Percentiles rank a stretch among this genome's conserved stretches.
Conservation (phyloP, 1,140 invertebrate genomes). For the Musca vetustissima region DNA sequence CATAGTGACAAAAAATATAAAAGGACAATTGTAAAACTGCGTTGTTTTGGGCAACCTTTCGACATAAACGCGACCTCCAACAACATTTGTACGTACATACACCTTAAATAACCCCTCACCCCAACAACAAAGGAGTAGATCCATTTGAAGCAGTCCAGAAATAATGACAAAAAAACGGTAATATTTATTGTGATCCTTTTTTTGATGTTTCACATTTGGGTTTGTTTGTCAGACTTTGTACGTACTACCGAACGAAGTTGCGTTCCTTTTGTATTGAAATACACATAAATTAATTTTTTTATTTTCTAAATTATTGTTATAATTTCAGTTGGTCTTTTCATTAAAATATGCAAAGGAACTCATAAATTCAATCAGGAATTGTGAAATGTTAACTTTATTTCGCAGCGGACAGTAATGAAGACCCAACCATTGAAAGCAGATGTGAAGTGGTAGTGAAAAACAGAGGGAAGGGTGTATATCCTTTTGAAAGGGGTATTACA, state of each 20-base stretch:
- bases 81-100: not conserved
- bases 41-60: not conserved
- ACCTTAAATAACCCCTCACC: not conserved
- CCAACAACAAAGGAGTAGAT: not conserved
- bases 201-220: slow-evolving; percentile 20
- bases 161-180: slow-evolving; percentile 25
- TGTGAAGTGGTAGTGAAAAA: too few species aligned
- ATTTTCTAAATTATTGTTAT: not conserved
- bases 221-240: not conserved
- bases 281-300: not conserved
- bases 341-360: not conserved
- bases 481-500: too few species aligned
- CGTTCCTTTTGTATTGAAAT: not conserved
- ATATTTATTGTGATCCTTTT: slow-evolving; percentile 31
- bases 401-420: too few species aligned
- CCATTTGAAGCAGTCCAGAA: not conserved
- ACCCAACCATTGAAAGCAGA: not conserved
- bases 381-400: too few species aligned
- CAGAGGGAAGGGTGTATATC: not conserved
- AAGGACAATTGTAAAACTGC: slow-evolving; percentile 10
- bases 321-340: not conserved
- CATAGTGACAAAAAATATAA: not conserved
- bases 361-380: slow-evolving; percentile 1
- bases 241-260: not conserved
- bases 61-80: not conserved